A percentile compares a stretch with the other conserved stretches of the same genome.
Evolutionary conservation across 2,888 invertebrate genomes (phyloP).

Genomic region (Galerucella nymphaeae): DNA sequence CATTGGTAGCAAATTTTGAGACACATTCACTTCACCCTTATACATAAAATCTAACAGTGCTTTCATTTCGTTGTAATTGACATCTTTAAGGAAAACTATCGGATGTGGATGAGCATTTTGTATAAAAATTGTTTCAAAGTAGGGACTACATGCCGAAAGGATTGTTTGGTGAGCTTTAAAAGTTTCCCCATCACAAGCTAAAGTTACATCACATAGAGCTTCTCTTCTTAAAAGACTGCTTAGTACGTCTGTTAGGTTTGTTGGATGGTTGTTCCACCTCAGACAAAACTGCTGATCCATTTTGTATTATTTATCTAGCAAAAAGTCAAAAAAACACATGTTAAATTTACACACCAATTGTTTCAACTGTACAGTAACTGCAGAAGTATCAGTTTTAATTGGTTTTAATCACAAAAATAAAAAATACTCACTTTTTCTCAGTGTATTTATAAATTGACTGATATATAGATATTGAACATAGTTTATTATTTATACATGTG

Average conservation of each 20-base stretch:
- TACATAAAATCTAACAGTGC: conserved; percentile 94
- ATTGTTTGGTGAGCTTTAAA: conserved; percentile 94
- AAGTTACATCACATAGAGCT: conserved; percentile 91
- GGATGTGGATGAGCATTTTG: conserved; percentile 91
- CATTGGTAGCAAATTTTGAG: conserved; percentile 89
- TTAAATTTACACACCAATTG: conserved; percentile 21
- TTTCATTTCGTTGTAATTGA: conserved; percentile 89
- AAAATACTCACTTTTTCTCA: neutral
- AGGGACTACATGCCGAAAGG: conserved; percentile 92
- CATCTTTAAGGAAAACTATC: conserved; percentile 93
- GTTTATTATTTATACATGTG: neutral
- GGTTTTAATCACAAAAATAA: neutral
- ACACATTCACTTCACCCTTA: conserved; percentile 84
- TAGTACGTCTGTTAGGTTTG: conserved; percentile 90
- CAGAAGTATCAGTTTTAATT: neutral
- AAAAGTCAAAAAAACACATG: conserved; percentile 34
- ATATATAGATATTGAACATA: neutral
- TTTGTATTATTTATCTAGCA: conserved; percentile 49
- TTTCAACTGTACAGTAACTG: conserved; percentile 10
- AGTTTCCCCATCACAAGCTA: conserved; percentile 91
- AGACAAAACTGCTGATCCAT: conserved; percentile 89
- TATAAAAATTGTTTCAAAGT: conserved; percentile 91
- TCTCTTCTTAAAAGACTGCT: conserved; percentile 88
- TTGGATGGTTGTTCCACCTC: conserved; percentile 95
- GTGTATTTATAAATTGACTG: neutral